Base-by-base conservation (phyloP, 2,888 invertebrate genomes). In the Acrobasis suavella region DNA sequence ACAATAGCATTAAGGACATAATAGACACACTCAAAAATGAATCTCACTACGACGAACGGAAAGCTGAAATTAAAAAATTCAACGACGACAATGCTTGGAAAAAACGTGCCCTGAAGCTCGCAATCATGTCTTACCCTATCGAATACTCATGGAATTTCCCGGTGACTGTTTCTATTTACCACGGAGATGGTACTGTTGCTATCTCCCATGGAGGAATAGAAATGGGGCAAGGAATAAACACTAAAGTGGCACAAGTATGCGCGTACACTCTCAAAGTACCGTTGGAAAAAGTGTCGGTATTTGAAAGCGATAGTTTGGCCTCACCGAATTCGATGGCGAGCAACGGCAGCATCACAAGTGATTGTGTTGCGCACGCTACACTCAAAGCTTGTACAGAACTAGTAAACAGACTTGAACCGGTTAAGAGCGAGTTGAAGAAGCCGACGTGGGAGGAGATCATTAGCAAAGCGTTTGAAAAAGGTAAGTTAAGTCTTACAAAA, bases 191-290 rank as follows among this genome's bases (percentile, higher is more conserved):
- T 0, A 93, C 94, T 0, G 94, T 97, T 0, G 86, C 94, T 0
- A 89, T 96, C 58, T 85, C 94, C 0, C 96, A 96, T 69, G 95
- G 94, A 0, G 96, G 95, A 0, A 91, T 95, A 22, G 96, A 96
- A 83, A 94, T 95, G 89, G 97, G 97, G 0, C 97, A 97, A 83
- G 97, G 96, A 0, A 93, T 96, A 58, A 95, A 94, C 66, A 91
- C 91, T 0, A 91, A 96, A 93, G 93, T 94, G 0, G 94, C 94
- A 2, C 96, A 96, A 91, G 95, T 96, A 1, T 95, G 94, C 65
- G 96, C 96, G 0, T 93, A 95, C 72, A 89, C 91, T 0, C 85
- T 96, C 22, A 95, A 94, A 14, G 93, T 96, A 17, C 93, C 95
- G 1, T 67, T 97, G 59, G 93, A 94, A 0, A 88, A 82, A 67